Evolutionary conservation across 2,113 vertebrate species (phyloP).

Genomic region (Syngnathus floridae): DNA sequence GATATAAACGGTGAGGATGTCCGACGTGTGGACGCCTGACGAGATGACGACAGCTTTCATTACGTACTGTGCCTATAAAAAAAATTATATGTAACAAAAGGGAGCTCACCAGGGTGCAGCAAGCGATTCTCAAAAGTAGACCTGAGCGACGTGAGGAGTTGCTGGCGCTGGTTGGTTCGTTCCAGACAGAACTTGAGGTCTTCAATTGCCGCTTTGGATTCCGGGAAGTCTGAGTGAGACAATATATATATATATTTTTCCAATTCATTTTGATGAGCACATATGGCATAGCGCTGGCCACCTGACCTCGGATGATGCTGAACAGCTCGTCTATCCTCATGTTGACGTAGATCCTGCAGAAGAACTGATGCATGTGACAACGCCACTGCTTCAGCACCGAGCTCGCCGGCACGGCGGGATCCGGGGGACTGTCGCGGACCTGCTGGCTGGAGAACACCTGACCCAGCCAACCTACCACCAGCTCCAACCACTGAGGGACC

Average conservation of each 20-base stretch:
- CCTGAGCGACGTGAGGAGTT: slow-evolving; percentile 87
- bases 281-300: not conserved
- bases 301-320: slow-evolving; percentile 88
- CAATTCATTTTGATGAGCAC: not conserved
- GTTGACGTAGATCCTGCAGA: slow-evolving; percentile 90
- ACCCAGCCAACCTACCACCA: slow-evolving; percentile 90
- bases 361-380: slow-evolving; percentile 91
- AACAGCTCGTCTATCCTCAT: slow-evolving; percentile 97
- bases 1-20: slow-evolving; percentile 97
- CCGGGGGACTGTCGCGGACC: slow-evolving; percentile 4
- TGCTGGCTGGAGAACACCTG: slow-evolving; percentile 76
- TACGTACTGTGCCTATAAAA: not conserved
- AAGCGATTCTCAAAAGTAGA: slow-evolving; percentile 87
- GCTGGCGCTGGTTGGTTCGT: slow-evolving; percentile 89
- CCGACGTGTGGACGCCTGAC: slow-evolving; percentile 88
- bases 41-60: not conserved
- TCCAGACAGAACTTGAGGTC: slow-evolving; percentile 95
- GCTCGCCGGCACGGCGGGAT: slow-evolving; percentile 24
- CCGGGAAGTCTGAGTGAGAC: slow-evolving; percentile 82
- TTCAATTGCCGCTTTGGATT: slow-evolving; percentile 90
- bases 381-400: slow-evolving; percentile 83
- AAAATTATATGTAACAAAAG: no score
- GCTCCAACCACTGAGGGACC: slow-evolving; percentile 85
- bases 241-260: no score
- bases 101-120: slow-evolving; percentile 83